Evolutionary conservation across 2,797 vertebrate genomes (phyloP).

Genomic region (Perodicticus potto): DNA sequence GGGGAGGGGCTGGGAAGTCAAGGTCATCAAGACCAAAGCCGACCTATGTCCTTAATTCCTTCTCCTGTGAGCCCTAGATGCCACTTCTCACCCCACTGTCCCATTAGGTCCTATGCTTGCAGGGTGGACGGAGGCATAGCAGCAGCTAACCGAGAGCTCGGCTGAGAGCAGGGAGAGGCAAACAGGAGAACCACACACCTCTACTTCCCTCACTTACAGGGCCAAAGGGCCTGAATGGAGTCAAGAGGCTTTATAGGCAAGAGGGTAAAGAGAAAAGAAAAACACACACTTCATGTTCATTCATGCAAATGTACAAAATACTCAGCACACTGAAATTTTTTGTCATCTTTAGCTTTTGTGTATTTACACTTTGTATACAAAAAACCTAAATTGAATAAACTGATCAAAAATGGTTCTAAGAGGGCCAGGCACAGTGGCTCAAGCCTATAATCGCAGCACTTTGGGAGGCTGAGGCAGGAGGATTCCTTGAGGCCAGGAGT

Average conservation of each 20-base stretch:
- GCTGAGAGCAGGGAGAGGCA: neutral
- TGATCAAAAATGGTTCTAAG: neutral
- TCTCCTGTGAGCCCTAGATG: neutral
- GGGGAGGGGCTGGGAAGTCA: neutral
- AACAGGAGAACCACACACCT: fast-evolving
- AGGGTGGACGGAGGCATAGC: neutral
- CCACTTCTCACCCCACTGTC: neutral
- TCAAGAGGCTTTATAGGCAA: neutral
- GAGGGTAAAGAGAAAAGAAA: neutral
- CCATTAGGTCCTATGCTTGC: neutral
- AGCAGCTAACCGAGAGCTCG: neutral
- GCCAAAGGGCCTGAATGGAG: neutral
- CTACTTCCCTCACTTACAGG: neutral
- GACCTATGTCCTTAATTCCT: no score
- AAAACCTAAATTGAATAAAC: neutral
- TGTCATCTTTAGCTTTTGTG: neutral
- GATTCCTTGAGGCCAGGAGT: neutral
- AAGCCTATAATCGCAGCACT: neutral
- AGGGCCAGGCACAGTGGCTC: neutral
- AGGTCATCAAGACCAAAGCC: neutral
- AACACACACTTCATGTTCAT: neutral
- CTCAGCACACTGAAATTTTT: neutral
- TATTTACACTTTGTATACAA: neutral
- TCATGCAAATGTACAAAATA: neutral
- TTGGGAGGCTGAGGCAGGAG: neutral